These are phyloP conservation scores for Spheniscus mendiculus DNA, from an alignment of 2,113 vertebrate genomes.

Conservation along the genomic window DNA sequence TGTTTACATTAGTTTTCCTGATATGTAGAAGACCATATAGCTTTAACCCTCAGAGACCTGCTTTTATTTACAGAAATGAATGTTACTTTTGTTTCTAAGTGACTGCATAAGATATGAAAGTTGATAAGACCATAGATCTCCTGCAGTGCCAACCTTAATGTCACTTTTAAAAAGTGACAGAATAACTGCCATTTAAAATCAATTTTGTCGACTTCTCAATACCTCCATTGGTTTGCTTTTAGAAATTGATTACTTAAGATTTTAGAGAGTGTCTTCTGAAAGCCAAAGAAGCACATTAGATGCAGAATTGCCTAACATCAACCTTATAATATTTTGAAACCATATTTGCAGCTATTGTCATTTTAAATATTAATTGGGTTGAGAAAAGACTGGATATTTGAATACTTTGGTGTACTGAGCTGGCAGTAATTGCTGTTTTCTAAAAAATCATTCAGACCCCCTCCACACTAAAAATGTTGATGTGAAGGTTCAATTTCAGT, in stretches of 20 bases:
- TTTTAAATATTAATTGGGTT: neutral
- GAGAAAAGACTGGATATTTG: neutral
- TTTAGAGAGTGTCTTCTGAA: neutral
- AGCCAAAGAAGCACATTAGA: neutral
- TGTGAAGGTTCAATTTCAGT: neutral
- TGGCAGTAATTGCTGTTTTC: neutral
- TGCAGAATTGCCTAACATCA: neutral
- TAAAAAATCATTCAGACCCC: neutral
- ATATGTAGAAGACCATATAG: neutral
- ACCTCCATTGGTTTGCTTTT: neutral
- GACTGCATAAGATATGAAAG: neutral
- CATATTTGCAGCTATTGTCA: neutral
- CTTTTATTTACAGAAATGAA: neutral
- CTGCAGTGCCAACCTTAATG: neutral
- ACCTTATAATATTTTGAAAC: neutral
- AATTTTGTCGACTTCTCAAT: neutral
- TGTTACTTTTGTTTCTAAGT: neutral
- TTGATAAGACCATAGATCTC: neutral
- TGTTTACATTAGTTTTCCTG: neutral
- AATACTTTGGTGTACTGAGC: neutral
- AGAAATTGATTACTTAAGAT: neutral
- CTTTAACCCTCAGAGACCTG: neutral
- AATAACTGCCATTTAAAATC: neutral
- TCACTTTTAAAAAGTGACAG: neutral
- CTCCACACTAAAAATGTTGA: neutral